Evolutionary conservation across 2,797 vertebrate species (phyloP).

Genomic region (Cuniculus paca): DNA sequence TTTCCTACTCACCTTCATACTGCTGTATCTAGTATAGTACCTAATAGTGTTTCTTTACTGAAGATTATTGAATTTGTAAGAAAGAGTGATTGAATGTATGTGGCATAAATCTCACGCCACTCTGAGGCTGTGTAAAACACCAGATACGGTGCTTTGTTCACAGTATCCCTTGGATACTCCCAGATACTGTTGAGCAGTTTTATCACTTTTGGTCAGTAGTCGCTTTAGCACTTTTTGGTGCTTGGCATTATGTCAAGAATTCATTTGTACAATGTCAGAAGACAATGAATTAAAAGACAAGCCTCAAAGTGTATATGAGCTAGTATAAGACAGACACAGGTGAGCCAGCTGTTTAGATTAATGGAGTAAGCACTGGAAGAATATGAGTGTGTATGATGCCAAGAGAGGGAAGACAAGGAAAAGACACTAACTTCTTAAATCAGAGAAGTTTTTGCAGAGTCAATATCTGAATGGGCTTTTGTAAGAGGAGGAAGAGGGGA

Average conservation of each 20-base stretch:
- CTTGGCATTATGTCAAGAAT: background rate
- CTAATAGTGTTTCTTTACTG: background rate
- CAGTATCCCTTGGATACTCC: background rate
- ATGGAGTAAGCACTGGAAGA: background rate
- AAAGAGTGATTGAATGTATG: background rate
- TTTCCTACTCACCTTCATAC: background rate
- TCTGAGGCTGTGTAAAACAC: background rate
- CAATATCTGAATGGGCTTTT: background rate
- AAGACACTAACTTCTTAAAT: background rate
- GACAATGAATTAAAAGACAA: background rate
- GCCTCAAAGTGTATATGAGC: background rate
- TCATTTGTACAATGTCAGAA: background rate
- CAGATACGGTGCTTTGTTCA: background rate
- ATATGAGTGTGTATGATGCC: background rate
- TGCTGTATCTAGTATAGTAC: background rate
- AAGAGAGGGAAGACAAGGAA: background rate
- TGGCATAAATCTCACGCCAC: background rate
- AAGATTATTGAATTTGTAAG: background rate
- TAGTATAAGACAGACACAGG: background rate
- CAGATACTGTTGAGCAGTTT: constrained; percentile 17
- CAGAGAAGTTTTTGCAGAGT: background rate
- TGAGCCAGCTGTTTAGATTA: background rate
- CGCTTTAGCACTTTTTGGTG: background rate
- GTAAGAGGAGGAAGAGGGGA: background rate
- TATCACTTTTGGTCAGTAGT: background rate